phyloP scores from a whole-genome alignment of 2,113 vertebrate species.

The Thalassoma bifasciatum region DNA sequence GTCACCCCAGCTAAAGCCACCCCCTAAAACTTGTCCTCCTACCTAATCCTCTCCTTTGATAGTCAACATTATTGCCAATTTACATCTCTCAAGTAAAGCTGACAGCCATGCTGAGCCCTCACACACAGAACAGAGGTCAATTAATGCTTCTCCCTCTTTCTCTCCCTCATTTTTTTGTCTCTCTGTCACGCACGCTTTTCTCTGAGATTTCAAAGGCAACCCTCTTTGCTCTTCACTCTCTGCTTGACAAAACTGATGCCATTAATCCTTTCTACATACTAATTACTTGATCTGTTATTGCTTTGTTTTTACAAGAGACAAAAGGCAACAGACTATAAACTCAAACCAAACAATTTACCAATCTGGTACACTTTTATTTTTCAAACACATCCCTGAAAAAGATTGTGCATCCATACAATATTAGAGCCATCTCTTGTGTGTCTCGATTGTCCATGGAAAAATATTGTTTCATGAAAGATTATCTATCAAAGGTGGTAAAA shows the following conservation, averaged over 20 bases:
- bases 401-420: not conserved
- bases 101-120: constrained; percentile 44
- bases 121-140: constrained; percentile 39
- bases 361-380: not conserved
- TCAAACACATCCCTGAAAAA: no score
- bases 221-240: constrained; percentile 24
- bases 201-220: constrained; percentile 59
- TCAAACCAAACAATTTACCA: constrained; percentile 18
- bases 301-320: constrained; percentile 26
- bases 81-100: constrained; percentile 36
- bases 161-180: not conserved
- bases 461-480: not conserved
- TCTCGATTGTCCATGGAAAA: not conserved
- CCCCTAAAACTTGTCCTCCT: constrained; percentile 38
- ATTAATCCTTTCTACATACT: constrained; percentile 52
- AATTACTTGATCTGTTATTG: constrained; percentile 53
- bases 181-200: constrained; percentile 24
- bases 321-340: constrained; percentile 29
- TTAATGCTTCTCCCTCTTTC: constrained; percentile 45
- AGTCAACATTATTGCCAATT: constrained; percentile 48
- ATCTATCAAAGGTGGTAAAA: not conserved
- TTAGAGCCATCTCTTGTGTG: constrained; percentile 7
- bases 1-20: constrained; percentile 11
- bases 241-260: constrained; percentile 27
- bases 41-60: constrained; percentile 51